These are phyloP conservation scores for Drosophila anomalipes DNA, from an alignment of 2,888 invertebrate genomes.

Conservation along the genomic window DNA sequence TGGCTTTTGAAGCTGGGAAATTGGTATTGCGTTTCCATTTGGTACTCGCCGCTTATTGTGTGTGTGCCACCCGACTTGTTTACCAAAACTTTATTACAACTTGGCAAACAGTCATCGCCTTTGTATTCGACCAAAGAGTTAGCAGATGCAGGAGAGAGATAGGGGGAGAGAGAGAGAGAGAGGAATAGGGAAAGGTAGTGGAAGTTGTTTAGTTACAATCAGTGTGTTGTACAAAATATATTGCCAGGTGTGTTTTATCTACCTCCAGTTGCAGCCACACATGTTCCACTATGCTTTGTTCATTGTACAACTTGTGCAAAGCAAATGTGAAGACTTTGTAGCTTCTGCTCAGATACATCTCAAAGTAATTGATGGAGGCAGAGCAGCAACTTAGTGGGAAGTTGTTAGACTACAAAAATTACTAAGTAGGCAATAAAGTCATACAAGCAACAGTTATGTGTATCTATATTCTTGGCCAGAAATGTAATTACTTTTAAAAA, in stretches of 20 bases:
- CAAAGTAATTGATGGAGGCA: conserved; percentile 15
- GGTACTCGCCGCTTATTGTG: conserved; percentile 31
- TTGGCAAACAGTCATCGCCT: conserved; percentile 79
- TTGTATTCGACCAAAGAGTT: conserved; percentile 54
- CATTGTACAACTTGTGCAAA: conserved; percentile 47
- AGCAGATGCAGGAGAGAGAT: background rate
- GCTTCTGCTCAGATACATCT: conserved; percentile 13
- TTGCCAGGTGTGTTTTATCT: conserved; percentile 40
- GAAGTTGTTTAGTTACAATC: conserved; percentile 61
- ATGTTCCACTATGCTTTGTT: conserved; percentile 42
- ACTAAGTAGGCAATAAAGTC: conserved; percentile 17
- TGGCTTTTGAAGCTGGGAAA: conserved; percentile 2
- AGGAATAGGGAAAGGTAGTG: background rate
- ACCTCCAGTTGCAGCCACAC: conserved; percentile 14
- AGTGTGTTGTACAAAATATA: conserved; percentile 58
- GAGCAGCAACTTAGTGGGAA: background rate
- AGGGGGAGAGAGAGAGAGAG: background rate
- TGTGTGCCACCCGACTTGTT: conserved; percentile 55
- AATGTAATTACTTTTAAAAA: background rate
- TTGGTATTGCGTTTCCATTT: conserved; percentile 41
- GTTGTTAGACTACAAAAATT: conserved; percentile 14
- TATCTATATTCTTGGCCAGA: background rate
- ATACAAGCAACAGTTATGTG: background rate
- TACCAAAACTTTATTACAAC: conserved; percentile 80
- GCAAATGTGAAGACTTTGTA: conserved; percentile 27